Conservation (phyloP, 2,888 invertebrate species). For the Rhagonycha lutea region DNA sequence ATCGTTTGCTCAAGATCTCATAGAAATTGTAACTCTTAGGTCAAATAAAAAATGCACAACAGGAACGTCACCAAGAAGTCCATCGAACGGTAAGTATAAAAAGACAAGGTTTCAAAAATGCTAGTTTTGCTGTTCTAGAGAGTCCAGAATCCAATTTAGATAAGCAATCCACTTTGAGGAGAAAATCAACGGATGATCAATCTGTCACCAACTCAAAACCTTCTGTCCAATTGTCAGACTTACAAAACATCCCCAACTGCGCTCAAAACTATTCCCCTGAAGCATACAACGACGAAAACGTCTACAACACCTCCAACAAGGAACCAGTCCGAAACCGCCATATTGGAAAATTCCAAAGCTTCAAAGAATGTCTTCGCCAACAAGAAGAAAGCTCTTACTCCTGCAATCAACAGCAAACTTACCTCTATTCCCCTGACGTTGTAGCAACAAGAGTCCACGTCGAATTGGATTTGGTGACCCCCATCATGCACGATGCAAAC, state of each 20-base stretch:
- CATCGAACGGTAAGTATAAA: neutral
- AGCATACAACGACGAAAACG: neutral
- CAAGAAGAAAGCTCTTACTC: constrained; percentile 32
- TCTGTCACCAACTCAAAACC: constrained; percentile 34
- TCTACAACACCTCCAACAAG: neutral
- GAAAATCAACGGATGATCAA: constrained; percentile 31
- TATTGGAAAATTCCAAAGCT: neutral
- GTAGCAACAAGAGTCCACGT: constrained; percentile 61
- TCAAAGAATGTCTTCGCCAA: constrained; percentile 12
- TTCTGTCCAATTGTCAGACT: constrained; percentile 36
- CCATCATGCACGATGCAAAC: constrained; percentile 37
- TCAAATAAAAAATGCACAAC: neutral
- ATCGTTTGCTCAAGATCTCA: neutral
- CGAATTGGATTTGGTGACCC: constrained; percentile 58
- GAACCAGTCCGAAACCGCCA: neutral
- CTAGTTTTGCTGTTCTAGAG: constrained; percentile 52
- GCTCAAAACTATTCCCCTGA: constrained; percentile 11
- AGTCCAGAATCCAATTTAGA: constrained; percentile 69
- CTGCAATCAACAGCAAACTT: constrained; percentile 36
- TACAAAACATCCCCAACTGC: constrained; percentile 27
- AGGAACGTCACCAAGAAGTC: neutral
- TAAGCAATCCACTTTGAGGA: constrained; percentile 60
- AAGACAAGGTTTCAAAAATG: neutral
- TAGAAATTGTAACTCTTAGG: neutral
- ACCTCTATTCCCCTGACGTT: constrained; percentile 51